Evolutionary conservation across 2,888 invertebrate species (phyloP).

Genomic region (Nymphalis c-album): DNA sequence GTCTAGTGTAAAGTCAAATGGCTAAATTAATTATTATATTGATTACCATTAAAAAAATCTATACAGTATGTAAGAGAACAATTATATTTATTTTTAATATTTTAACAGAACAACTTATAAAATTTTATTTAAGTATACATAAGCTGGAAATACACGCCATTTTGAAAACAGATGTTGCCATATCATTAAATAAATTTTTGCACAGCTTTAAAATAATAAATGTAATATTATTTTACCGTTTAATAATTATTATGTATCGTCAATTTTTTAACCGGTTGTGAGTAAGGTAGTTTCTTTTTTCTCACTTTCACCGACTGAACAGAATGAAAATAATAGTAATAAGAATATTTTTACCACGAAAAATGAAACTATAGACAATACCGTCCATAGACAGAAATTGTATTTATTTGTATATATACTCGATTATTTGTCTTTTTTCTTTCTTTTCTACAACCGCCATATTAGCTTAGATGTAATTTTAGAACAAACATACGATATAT

Average conservation of each 20-base stretch:
- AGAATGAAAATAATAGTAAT: constrained; percentile 55
- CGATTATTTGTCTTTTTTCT: constrained; percentile 58
- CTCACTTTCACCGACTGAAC: constrained; percentile 57
- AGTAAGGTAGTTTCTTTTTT: constrained; percentile 49
- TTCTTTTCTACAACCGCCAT: constrained; percentile 65
- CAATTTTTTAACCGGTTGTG: constrained; percentile 64
- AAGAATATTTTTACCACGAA: constrained; percentile 70
- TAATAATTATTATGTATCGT: constrained; percentile 44
- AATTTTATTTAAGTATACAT: too few relatives aligned
- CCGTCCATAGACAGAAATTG: constrained; percentile 74
- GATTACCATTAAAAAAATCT: too few relatives aligned
- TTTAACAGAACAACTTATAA: too few relatives aligned
- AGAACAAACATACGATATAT: constrained; percentile 37
- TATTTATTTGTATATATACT: constrained; percentile 73
- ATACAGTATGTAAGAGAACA: too few relatives aligned
- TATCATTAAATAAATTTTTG: constrained; percentile 10
- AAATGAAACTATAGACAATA: constrained; percentile 61
- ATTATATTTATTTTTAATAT: too few relatives aligned
- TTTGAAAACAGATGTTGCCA: constrained; percentile 36
- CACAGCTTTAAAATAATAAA: constrained; percentile 29
- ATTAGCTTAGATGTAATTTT: constrained; percentile 58
- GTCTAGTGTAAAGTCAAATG: too few relatives aligned
- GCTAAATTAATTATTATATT: too few relatives aligned
- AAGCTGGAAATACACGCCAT: too few relatives aligned
- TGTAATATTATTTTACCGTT: constrained; percentile 10